A percentile compares a stretch with the other conserved stretches of the same genome.
Conservation (phyloP, 2,113 vertebrate genomes). For the Sorex fumeus region DNA sequence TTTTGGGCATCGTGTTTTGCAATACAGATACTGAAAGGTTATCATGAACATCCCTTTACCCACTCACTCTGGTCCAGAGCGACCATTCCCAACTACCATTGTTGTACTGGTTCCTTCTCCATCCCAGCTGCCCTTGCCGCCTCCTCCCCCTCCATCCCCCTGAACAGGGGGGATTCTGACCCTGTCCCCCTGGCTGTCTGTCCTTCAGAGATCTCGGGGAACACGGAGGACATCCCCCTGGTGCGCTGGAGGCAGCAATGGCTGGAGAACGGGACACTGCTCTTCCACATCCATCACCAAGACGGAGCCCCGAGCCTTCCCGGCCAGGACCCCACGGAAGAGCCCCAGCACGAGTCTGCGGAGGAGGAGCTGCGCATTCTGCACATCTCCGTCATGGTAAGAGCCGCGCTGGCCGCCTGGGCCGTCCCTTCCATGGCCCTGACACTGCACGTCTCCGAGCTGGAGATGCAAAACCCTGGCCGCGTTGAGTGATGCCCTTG, state of each 20-base stretch:
- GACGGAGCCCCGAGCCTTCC: conserved; percentile 94
- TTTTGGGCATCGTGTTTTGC: too few species aligned
- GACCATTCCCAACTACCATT: too few species aligned
- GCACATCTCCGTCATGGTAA: conserved; percentile 99
- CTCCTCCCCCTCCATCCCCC: too few species aligned
- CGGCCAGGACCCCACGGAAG: conserved; percentile 93
- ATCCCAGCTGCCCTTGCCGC: too few species aligned
- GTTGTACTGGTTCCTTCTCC: too few species aligned
- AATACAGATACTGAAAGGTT: too few species aligned
- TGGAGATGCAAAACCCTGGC: not conserved
- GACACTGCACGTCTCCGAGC: not conserved
- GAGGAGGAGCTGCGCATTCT: conserved; percentile 98
- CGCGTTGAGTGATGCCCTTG: not conserved
- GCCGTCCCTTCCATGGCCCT: not conserved
- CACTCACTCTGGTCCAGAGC: too few species aligned
- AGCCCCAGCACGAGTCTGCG: conserved; percentile 93
- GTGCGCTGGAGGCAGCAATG: conserved; percentile 99
- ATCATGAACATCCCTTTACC: too few species aligned
- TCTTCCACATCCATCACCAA: conserved; percentile 99
- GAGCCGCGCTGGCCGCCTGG: conserved; percentile 29
- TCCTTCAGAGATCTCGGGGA: conserved; percentile 96
- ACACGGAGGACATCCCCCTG: conserved; percentile 97
- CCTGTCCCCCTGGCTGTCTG: conserved; percentile 54
- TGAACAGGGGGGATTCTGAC: conserved; percentile 23
- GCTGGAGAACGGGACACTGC: conserved; percentile 98